Percentiles rank a stretch among this genome's conserved stretches.
Conservation (phyloP, 2,797 vertebrate species). For the Salarias fasciatus region DNA sequence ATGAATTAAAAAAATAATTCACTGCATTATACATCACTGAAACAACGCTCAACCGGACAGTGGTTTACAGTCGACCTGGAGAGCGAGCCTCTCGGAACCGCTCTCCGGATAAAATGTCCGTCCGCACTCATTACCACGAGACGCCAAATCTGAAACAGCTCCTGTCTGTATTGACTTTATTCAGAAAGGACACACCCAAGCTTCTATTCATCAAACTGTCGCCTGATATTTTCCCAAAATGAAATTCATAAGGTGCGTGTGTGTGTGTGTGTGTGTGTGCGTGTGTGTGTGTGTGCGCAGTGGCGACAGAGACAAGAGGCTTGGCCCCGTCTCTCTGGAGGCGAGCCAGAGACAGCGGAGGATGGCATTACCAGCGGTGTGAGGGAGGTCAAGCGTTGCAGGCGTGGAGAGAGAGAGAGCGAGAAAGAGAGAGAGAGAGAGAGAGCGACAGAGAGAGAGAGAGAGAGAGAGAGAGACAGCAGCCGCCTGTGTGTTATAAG, state of each 20-base stretch:
- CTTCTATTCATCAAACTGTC: conserved; percentile 13
- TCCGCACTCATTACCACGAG: conserved; percentile 9
- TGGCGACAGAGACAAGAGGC: conserved; percentile 18
- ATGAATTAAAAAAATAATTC: background rate
- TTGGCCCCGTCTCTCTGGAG: conserved; percentile 42
- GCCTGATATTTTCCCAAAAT: conserved; percentile 36
- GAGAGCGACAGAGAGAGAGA: background rate
- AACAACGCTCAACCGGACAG: background rate
- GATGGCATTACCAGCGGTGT: conserved; percentile 42
- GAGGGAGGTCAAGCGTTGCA: conserved; percentile 68
- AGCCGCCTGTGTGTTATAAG: conserved; percentile 48
- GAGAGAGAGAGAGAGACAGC: conserved; percentile 12
- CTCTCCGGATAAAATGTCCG: conserved; percentile 1
- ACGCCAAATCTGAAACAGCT: conserved; percentile 12
- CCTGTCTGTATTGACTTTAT: conserved; percentile 1
- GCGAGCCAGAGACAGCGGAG: conserved; percentile 36
- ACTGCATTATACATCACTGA: background rate
- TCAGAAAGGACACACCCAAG: conserved; percentile 9
- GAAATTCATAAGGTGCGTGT: conserved; percentile 16
- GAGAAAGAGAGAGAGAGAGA: conserved; percentile 13
- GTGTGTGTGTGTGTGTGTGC: background rate
- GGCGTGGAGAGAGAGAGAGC: conserved; percentile 12
- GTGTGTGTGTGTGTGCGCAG: conserved; percentile 7
- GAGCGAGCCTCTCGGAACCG: background rate
- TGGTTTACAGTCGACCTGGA: background rate